Conservation (phyloP, 2,888 invertebrate genomes). For the Escarpia spicata region DNA sequence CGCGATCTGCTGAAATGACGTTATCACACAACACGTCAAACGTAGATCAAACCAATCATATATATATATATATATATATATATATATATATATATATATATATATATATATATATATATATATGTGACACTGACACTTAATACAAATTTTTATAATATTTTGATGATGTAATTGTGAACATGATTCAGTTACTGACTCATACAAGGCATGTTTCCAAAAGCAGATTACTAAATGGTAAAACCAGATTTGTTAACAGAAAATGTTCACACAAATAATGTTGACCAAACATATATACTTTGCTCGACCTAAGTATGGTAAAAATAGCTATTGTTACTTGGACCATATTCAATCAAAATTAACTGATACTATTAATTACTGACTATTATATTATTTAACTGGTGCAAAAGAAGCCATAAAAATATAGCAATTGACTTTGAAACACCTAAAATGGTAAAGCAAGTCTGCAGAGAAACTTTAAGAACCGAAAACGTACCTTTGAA, state of each 20-base stretch:
- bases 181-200: no score
- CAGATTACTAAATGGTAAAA: not conserved
- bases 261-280: not conserved
- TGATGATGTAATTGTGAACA: no score
- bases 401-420: not conserved
- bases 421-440: not conserved
- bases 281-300: not conserved
- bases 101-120: no score
- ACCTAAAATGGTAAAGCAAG: not conserved
- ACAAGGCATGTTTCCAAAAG: not conserved
- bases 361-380: not conserved
- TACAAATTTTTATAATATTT: no score
- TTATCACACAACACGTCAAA: not conserved
- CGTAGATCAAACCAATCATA: not conserved
- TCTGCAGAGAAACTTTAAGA: not conserved
- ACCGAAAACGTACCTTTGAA: not conserved
- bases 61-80: no score
- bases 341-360: not conserved
- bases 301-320: not conserved
- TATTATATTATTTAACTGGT: not conserved
- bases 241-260: no score
- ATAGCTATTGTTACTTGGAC: not conserved
- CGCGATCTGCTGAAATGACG: not conserved
- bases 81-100: no score
- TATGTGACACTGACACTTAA: no score